These are phyloP conservation scores for Athalia cordata DNA, from an alignment of 2,888 invertebrate species.

Conservation along the genomic window DNA sequence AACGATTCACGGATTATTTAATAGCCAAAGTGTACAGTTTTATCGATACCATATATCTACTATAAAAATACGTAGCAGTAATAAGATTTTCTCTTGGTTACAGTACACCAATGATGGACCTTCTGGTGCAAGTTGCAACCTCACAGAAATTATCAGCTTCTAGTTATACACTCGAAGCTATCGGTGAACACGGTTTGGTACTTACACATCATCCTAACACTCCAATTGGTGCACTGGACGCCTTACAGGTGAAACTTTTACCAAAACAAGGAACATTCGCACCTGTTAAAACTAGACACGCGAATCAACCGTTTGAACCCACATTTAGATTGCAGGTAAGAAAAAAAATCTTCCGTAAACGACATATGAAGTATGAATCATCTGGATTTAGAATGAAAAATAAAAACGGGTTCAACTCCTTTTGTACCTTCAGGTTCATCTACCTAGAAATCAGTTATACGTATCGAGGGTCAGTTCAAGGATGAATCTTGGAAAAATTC, in stretches of 20 bases:
- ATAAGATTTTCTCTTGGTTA: slow-evolving; percentile 52
- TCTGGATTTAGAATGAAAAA: not conserved
- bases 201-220: slow-evolving; percentile 85
- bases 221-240: slow-evolving; percentile 80
- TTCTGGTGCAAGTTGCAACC: slow-evolving; percentile 83
- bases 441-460: slow-evolving; percentile 87
- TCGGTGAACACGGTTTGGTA: slow-evolving; percentile 78
- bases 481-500: slow-evolving; percentile 81
- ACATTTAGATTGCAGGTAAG: slow-evolving; percentile 76
- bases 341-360: not conserved
- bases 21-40: too few species aligned
- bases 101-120: slow-evolving; percentile 87
- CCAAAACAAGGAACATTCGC: slow-evolving; percentile 68
- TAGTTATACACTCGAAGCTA: slow-evolving; percentile 79
- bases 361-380: not conserved
- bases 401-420: not conserved
- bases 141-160: slow-evolving; percentile 81
- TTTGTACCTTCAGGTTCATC: slow-evolving; percentile 76
- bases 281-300: slow-evolving; percentile 64
- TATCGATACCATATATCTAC: not conserved
- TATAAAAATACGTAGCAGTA: not conserved
- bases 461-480: slow-evolving; percentile 84
- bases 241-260: slow-evolving; percentile 72
- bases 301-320: slow-evolving; percentile 79
- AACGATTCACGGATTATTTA: too few species aligned